These are phyloP conservation scores for Cyphomyrus plagiostoma DNA, from an alignment of 2,113 vertebrate genomes.

Conservation along the genomic window DNA sequence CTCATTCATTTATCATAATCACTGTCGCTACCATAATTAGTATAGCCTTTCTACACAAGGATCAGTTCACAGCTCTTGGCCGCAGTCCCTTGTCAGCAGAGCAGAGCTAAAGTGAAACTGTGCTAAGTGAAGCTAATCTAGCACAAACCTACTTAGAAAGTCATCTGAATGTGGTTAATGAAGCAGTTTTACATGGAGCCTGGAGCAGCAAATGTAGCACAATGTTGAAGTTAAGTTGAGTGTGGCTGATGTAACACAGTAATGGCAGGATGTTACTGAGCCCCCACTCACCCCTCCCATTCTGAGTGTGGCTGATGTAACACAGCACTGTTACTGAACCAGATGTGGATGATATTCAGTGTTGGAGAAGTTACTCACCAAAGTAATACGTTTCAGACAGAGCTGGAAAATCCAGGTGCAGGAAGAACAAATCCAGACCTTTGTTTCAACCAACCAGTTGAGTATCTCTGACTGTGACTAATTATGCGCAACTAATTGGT, in stretches of 20 bases:
- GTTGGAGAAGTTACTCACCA: no score
- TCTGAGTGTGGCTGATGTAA: not conserved
- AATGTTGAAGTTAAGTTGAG: not conserved
- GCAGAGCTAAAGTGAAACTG: not conserved
- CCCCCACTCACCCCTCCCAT: not conserved
- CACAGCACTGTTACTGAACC: not conserved
- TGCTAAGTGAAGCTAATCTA: not conserved
- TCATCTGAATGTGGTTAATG: not conserved
- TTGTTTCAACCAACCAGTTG: no score
- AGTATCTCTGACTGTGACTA: no score
- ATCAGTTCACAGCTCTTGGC: not conserved
- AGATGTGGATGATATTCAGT: not conserved
- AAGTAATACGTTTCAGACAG: no score
- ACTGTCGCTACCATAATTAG: not conserved
- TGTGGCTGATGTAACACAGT: not conserved
- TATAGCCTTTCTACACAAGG: not conserved
- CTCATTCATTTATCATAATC: not conserved
- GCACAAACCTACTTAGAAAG: not conserved
- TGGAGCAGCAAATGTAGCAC: not conserved
- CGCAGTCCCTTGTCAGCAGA: not conserved
- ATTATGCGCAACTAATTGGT: no score
- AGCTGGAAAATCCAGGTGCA: no score
- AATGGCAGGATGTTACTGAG: not conserved
- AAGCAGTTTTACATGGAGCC: not conserved
- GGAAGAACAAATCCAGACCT: no score